Base-by-base conservation (phyloP, 2,113 vertebrate species). In the Suricata suricatta region DNA sequence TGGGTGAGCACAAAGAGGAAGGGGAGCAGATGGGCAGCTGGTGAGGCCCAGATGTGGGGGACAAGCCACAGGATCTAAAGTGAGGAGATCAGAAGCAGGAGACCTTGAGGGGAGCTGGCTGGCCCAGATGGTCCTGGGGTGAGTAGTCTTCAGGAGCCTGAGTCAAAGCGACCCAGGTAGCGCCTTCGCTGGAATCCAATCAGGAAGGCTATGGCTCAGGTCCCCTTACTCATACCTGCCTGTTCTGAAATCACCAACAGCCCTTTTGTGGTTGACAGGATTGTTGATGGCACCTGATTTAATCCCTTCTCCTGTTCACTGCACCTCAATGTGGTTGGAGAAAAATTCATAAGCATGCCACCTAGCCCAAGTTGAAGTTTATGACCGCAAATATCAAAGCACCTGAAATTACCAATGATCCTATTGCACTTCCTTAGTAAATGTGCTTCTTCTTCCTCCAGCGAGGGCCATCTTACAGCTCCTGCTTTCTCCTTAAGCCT, bases 11-110 rank as follows among this genome's bases (percentile, higher is more conserved):
- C 44, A 57, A 89, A 85, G 14, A 79, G 54, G 19, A 0, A 0
- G 1, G 0, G 0, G 3, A 35, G 25, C 64, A 38, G 29, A 31
- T 41, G 44, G 21, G 0, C 0, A 0, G 74, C 82, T 15, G 12
- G 21, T 14, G 71, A 76, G 95, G 5, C 14, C 41, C 5, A 1
- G 33, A 13, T 82, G 21, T 5, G 19, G 21, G 66, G 15, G 47
- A 31, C 4, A 14, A 63, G 41, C 25, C 33, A 33, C 47, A 0
- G 23, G 10, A 19, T 77, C 52, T 21, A 27, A 13, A 38, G 12
- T 5, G 3, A 7, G 21, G 27, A 8, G 9, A 31, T 52, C 9
- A 14, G n/a, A 63, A 41, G 41, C 4, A 35, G 14, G 11, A 31
- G 2, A 8, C 31, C 21, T 21, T 21, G 13, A 38, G 16, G 15